These are phyloP conservation scores for Xenentodon cancila DNA, from an alignment of 2,797 vertebrate species.

Conservation along the genomic window DNA sequence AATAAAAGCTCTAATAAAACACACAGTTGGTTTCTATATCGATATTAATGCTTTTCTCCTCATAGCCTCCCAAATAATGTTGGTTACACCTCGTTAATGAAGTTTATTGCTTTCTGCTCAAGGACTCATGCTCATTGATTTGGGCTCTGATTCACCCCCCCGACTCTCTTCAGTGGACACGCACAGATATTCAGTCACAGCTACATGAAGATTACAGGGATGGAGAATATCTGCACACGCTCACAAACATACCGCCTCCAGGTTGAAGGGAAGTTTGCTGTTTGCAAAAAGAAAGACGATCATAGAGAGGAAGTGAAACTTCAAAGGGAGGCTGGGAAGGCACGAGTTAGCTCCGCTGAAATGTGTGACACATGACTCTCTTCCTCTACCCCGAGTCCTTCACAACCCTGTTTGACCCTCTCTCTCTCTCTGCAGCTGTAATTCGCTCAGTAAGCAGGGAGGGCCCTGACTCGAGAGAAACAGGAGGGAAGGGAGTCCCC, in stretches of 20 bases:
- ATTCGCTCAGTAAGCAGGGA: conserved; percentile 63
- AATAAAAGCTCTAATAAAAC: conserved; percentile 68
- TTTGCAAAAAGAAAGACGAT: conserved; percentile 14
- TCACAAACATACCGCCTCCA: conserved; percentile 18
- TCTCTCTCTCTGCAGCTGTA: conserved; percentile 58
- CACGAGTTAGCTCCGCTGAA: conserved; percentile 35
- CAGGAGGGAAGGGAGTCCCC: conserved; percentile 51
- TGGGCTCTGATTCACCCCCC: conserved; percentile 53
- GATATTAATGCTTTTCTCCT: not conserved
- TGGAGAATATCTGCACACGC: conserved; percentile 2
- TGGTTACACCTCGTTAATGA: conserved; percentile 72
- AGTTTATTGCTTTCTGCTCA: conserved; percentile 74
- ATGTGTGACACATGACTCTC: conserved; percentile 33
- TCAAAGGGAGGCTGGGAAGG: conserved; percentile 50
- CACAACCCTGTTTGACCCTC: conserved; percentile 58
- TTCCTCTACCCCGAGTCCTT: conserved; percentile 41
- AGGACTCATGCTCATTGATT: conserved; percentile 70
- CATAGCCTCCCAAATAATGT: conserved; percentile 48
- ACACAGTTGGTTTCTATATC: conserved; percentile 43
- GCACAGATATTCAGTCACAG: conserved; percentile 48
- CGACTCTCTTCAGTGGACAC: conserved; percentile 40
- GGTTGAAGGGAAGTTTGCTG: conserved; percentile 54
- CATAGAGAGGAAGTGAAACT: conserved; percentile 37
- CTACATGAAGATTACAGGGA: conserved; percentile 39
- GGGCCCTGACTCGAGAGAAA: conserved; percentile 60